Base-by-base conservation (phyloP, 2,888 invertebrate species). In the Ophion ventricosus region DNA sequence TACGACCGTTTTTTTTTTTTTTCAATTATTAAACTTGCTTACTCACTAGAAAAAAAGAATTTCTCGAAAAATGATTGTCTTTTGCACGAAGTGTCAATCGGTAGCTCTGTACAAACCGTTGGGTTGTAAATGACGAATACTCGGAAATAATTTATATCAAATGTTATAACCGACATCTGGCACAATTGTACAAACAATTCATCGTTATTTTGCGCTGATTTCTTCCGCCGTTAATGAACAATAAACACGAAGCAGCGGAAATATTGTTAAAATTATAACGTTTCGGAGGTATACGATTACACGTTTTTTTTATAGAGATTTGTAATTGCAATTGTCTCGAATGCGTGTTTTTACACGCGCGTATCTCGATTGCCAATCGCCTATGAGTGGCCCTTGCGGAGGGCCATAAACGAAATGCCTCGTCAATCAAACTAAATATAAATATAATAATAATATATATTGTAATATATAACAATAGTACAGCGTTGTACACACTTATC, bases 111-210 rank as follows among this genome's bases (percentile, higher is more conserved):
- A n/a, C n/a, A n/a, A 63, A 20, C 11, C 40, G 69, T 80, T 83
- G 79, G 83, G 83, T 83, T 83, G 83, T 83, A 80, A 76, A 35
- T 66, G 43, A 54, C 17, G 17, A 80, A 83, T 83, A 83, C 80
- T 80, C 83, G 61, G 76, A 73, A 59, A 35, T 72, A 49, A 79
- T 72, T 64, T 80, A 49, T 69, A 74, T 76, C 14, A 57, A n/a
- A 59, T 23, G 10, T 35, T 29, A 54, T 61, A 67, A 49, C 49
- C 43, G 25, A 23, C 57, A 66, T 83, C 73, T 43, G 73, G 61
- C 75, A 72, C 49, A 72, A 77, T 80, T 77, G 83, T 80, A 73
- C 73, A 69, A 84, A 80, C n/a, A 69, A 25, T 67, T 54, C 17
- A 17, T 35, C 23, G 8, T 25, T 59, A 35, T 59, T 57, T 59